Conservation (phyloP, 2,113 vertebrate species). For the Sturnus vulgaris region DNA sequence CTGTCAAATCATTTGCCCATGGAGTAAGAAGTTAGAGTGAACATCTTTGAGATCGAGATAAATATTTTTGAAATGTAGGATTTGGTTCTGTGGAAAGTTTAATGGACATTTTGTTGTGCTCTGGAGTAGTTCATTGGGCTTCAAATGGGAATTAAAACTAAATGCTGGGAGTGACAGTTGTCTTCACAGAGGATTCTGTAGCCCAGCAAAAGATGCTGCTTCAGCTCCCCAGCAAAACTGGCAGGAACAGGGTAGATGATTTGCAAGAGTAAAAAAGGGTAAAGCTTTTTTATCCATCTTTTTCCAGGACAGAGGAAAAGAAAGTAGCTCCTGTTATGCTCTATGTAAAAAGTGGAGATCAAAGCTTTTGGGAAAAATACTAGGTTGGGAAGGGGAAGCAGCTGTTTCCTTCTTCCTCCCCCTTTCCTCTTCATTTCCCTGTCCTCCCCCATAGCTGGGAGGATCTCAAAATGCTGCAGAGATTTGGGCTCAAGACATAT, state of each 20-base stretch:
- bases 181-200: not conserved
- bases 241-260: not conserved
- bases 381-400: not conserved
- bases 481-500: not conserved
- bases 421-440: not conserved
- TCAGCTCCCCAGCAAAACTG: not conserved
- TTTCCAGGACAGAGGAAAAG: not conserved
- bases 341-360: not conserved
- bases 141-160: not conserved
- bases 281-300: not conserved
- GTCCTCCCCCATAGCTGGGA: not conserved
- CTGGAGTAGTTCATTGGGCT: not conserved
- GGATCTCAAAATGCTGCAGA: not conserved
- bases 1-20: not conserved
- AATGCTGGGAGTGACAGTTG: not conserved
- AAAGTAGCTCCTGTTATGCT: not conserved
- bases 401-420: not conserved
- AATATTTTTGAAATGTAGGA: not conserved
- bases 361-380: not conserved
- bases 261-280: not conserved
- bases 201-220: not conserved
- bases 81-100: not conserved
- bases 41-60: not conserved
- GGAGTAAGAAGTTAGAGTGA: not conserved
- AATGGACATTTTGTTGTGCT: not conserved